Percentiles rank a stretch among this genome's conserved stretches.
Conservation (phyloP, 2,113 vertebrate species). For the Hemiprocne comata region DNA sequence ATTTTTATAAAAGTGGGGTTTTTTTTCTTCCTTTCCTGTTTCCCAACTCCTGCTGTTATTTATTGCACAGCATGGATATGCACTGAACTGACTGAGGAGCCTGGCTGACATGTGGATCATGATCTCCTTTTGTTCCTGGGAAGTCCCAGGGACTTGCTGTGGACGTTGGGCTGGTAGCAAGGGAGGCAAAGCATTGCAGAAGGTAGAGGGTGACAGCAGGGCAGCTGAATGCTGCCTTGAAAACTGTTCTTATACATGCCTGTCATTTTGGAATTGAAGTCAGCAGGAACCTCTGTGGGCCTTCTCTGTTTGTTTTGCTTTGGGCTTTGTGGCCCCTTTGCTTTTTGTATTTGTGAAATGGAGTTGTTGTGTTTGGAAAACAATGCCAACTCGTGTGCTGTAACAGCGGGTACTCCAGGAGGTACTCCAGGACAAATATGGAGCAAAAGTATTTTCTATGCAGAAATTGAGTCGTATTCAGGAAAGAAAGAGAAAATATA, state of each 20-base stretch:
- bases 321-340: not conserved
- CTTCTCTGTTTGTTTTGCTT: not conserved
- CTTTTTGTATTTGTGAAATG: not conserved
- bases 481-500: not conserved
- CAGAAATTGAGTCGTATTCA: not conserved
- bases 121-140: not conserved
- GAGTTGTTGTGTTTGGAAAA: not conserved
- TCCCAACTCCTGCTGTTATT: not conserved
- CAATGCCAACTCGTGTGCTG: accelerated
- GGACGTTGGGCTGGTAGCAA: no score
- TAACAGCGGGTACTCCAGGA: accelerated
- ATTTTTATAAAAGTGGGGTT: no score
- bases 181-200: not conserved
- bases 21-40: not conserved
- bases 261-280: not conserved
- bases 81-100: not conserved
- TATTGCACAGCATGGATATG: not conserved
- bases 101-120: not conserved
- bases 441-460: not conserved
- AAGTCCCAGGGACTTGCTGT: accelerated
- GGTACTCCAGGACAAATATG: not conserved
- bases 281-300: not conserved
- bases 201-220: not conserved
- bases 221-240: not conserved
- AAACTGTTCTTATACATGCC: accelerated